These are phyloP conservation scores for Siniperca scherzeri DNA, from an alignment of 2,797 vertebrate species.

Conservation along the genomic window DNA sequence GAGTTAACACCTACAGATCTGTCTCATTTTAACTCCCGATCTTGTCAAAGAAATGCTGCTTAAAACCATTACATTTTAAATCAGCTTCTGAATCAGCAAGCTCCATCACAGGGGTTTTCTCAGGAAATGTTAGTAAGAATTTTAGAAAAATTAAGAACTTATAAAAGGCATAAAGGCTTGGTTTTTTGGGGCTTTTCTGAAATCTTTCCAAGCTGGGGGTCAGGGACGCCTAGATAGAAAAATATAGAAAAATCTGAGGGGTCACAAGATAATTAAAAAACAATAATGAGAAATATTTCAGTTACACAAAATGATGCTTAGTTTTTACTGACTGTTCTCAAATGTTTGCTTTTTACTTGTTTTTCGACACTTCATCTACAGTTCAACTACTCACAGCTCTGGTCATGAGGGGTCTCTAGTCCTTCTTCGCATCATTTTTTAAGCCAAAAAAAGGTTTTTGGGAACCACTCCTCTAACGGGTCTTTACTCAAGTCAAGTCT, in stretches of 20 bases:
- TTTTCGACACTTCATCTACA: too few species aligned
- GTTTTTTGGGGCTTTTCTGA: background rate
- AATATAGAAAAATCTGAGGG: background rate
- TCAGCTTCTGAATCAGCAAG: background rate
- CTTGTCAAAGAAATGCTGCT: background rate
- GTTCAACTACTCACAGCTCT: too few species aligned
- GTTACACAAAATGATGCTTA: background rate
- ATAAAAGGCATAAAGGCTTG: background rate
- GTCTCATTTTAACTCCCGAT: background rate
- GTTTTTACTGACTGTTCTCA: too few species aligned
- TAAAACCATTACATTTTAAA: background rate
- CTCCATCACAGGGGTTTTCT: background rate
- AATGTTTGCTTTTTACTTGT: too few species aligned
- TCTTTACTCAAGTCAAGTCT: background rate
- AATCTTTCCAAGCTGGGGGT: too few species aligned
- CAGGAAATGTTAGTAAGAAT: too few species aligned
- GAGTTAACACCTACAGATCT: too few species aligned
- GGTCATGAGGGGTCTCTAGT: too few species aligned
- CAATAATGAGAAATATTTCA: too few species aligned
- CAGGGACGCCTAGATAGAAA: background rate
- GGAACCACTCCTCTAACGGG: background rate
- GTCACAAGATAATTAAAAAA: too few species aligned
- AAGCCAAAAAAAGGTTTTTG: too few species aligned
- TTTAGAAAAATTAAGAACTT: background rate
- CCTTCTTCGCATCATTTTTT: background rate